phyloP scores from a whole-genome alignment of 1,140 invertebrate species.

The Psix sp. region DNA sequence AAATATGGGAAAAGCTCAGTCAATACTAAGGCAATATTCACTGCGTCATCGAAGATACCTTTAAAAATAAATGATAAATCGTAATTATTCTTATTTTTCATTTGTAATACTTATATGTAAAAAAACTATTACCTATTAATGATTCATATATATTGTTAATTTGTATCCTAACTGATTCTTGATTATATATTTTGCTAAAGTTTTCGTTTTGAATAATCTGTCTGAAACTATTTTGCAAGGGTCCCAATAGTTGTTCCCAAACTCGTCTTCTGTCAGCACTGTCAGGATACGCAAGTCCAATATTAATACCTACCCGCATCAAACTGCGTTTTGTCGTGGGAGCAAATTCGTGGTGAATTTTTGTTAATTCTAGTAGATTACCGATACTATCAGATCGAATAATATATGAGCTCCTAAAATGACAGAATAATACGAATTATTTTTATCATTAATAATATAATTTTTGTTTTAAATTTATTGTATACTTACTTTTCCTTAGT shows the following conservation, averaged over 20 bases:
- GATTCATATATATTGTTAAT: conserved; percentile 82
- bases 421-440: not conserved
- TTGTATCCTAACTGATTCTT: conserved; percentile 76
- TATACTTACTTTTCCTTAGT: conserved; percentile 79
- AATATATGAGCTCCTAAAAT: conserved; percentile 58
- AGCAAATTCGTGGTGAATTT: conserved; percentile 74
- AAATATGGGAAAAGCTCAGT: conserved; percentile 82
- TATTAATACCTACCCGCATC: conserved; percentile 77
- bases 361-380: conserved; percentile 74
- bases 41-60: conserved; percentile 80
- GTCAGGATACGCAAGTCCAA: conserved; percentile 72
- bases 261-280: conserved; percentile 71
- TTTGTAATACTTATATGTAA: not conserved
- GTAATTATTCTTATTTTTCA: conserved; percentile 3
- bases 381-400: conserved; percentile 68
- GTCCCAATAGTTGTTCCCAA: conserved; percentile 80
- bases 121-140: conserved; percentile 77
- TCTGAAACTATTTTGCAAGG: conserved; percentile 80
- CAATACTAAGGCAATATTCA: conserved; percentile 74
- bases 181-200: conserved; percentile 79
- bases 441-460: not conserved
- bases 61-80: conserved; percentile 44
- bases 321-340: conserved; percentile 76
- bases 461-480: conserved; percentile 1
- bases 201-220: conserved; percentile 78